phyloP scores from a whole-genome alignment of 2,888 invertebrate genomes.

The Rhimphoctona megacephalus region DNA sequence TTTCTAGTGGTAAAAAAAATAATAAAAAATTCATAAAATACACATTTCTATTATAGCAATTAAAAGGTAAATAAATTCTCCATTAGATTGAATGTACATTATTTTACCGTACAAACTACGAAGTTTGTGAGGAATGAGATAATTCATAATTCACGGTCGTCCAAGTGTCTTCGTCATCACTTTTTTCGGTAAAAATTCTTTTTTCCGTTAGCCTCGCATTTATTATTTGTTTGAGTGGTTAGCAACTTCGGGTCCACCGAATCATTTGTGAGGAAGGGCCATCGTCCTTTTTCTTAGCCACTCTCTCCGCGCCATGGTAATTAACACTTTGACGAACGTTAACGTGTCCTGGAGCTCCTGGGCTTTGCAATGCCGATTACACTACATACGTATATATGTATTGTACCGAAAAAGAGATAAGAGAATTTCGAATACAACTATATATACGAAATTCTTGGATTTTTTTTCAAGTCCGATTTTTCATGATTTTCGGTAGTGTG shows the following conservation, averaged over 20 bases:
- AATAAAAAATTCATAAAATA: no score
- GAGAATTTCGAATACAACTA: neutral
- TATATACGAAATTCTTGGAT: neutral
- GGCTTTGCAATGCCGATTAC: constrained; percentile 72
- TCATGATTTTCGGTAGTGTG: constrained; percentile 20
- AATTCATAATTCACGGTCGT: constrained; percentile 11
- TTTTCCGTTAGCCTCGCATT: constrained; percentile 33
- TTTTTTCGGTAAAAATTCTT: constrained; percentile 43
- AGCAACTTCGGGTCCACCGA: constrained; percentile 74
- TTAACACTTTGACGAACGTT: constrained; percentile 80
- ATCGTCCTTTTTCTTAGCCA: constrained; percentile 56
- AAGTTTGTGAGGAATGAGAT: neutral
- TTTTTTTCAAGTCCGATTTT: constrained; percentile 19
- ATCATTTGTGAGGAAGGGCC: constrained; percentile 71
- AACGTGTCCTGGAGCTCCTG: constrained; percentile 75
- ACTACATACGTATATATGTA: neutral
- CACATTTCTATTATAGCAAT: no score
- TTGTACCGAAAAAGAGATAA: neutral
- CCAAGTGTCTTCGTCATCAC: constrained; percentile 2
- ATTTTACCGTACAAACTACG: neutral
- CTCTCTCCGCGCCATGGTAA: constrained; percentile 76
- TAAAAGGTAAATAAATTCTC: no score
- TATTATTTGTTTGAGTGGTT: constrained; percentile 75
- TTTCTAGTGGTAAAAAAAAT: no score
- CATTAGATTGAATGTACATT: neutral